A percentile compares a stretch with the other conserved stretches of the same genome.
phyloP scores from a whole-genome alignment of 1,140 invertebrate genomes.

The Dolichoris vasculosae region DNA sequence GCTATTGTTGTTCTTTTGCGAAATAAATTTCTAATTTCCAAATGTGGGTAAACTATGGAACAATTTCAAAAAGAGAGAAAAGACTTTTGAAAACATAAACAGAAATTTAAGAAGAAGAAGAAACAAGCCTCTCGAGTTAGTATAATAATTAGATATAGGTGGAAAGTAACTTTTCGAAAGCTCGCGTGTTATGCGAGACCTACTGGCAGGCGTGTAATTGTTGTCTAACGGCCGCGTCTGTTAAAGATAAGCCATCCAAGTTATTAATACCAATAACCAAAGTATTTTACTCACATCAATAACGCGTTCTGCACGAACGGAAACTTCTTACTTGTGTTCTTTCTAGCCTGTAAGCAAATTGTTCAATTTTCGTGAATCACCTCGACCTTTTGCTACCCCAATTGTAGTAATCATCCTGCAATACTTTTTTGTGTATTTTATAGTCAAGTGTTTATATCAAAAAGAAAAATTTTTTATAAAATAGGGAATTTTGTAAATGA shows the following conservation, averaged over 20 bases:
- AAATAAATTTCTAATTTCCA: too few relatives aligned
- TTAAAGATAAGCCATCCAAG: constrained; percentile 47
- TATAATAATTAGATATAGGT: constrained; percentile 44
- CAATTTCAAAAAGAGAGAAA: neutral
- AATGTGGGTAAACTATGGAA: neutral
- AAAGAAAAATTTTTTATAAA: too few relatives aligned
- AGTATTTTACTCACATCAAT: constrained; percentile 40
- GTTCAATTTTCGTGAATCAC: constrained; percentile 42
- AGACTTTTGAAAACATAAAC: neutral
- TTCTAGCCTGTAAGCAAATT: constrained; percentile 21
- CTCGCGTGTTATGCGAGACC: constrained; percentile 48
- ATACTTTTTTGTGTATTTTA: neutral
- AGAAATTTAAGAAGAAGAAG: constrained; percentile 14
- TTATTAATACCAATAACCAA: constrained; percentile 47
- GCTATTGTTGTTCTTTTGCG: too few relatives aligned
- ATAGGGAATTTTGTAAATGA: too few relatives aligned
- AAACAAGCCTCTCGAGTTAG: constrained; percentile 33
- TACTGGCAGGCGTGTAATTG: constrained; percentile 33
- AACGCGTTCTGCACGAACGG: constrained; percentile 18
- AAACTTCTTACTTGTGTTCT: neutral
- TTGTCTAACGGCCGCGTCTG: constrained; percentile 48
- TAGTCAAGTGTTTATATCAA: neutral
- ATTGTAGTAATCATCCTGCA: neutral
- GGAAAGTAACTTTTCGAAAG: constrained; percentile 43
- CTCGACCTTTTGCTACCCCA: neutral